Evolutionary conservation across 2,888 invertebrate genomes (phyloP), one percentile per base, ranked within the genome.

Genomic region (Cylloceria caligata): DNA sequence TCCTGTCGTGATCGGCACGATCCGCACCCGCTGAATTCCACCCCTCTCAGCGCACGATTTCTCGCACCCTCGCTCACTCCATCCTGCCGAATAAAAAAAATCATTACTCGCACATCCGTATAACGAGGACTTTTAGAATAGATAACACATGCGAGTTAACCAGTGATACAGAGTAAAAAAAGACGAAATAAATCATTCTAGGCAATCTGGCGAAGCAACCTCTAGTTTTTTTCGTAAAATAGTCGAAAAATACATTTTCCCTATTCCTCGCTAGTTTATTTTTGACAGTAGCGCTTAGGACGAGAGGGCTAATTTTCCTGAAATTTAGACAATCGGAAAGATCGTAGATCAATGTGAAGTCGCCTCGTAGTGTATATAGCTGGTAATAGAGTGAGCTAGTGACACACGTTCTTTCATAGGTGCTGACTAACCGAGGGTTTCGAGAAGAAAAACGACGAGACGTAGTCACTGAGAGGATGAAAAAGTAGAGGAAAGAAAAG

Each of bases 241-340:
- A 7, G 67, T 27, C 6, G 19, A 73, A 62, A 49, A 64, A 64
- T 64, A n/a, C 19, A 64, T 55, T 13, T 36, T 19, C 60, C 36
- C 16, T 11, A 0, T 39, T 67, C 72, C 30, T 11, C 2, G 27
- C n/a, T 5, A 27, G 60, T 60, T 62, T 62, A 62, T 60, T 72
- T 52, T 24, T 34, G 47, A 11, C 24, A 13, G 16, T 21, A 49
- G 34, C 13, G 21, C 16, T 5, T 39, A 16, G 55, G 27, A 3
- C 30, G 16, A 16, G 52, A 4, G 2, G 16, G 19, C 47, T 55
- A 36, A 78, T 85, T 77, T 82, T 72, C 75, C 71, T 60, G 68
- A 84, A 85, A 87, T 89, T 86, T 86, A 52, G 71, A 73, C 86
- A 88, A 89, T 88, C 85, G 71, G 34, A 52, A 60, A 57, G 67